Base-by-base conservation (phyloP, 2,888 invertebrate species). In the Netelia melanura region DNA sequence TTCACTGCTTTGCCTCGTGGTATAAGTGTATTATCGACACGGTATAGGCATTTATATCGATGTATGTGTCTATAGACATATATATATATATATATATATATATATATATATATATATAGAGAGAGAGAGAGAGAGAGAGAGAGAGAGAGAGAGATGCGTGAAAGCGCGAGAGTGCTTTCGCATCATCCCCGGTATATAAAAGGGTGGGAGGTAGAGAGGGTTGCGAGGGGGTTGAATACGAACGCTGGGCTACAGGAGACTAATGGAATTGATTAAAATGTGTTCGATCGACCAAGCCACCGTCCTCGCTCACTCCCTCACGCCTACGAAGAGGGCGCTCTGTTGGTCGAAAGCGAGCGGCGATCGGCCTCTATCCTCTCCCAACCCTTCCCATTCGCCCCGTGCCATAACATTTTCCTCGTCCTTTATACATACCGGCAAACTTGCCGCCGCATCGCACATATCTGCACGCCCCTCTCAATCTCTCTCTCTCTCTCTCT, bases 201-300 rank as follows among this genome's bases (percentile, higher is more conserved):
- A 77, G 80, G 74, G 52, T 71, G 81, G 79, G 72, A 64, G 70
- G 62, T 52, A 30, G 5, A 30, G 30, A 17, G 17, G 30, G 30
- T 30, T 30, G 30, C 3, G 30, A 30, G 30, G 30, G 30, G 30
- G 30, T 30, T 30, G 71, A 83, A 83, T 83, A 84, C 65, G 81
- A 61, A 84, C 25, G 67, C 72, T 71, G 84, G 76, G 88, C 87
- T 89, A 90, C 91, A 91, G 88, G 88, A 89, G 91, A 91, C 93
- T 92, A 93, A 93, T 93, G 92, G 92, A 93, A 93, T 93, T 93
- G 93, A 93, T 93, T 93, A 93, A 93, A 93, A 93, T 93, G 93
- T 92, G 93, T 93, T 91, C 92, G 92, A 92, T 93, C 93, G 91
- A 93, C 91, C 91, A 91, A 91, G 91, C 91, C 90, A 89, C 89